Conservation (phyloP, 2,888 invertebrate genomes). For the Nephrotoma flavescens region DNA sequence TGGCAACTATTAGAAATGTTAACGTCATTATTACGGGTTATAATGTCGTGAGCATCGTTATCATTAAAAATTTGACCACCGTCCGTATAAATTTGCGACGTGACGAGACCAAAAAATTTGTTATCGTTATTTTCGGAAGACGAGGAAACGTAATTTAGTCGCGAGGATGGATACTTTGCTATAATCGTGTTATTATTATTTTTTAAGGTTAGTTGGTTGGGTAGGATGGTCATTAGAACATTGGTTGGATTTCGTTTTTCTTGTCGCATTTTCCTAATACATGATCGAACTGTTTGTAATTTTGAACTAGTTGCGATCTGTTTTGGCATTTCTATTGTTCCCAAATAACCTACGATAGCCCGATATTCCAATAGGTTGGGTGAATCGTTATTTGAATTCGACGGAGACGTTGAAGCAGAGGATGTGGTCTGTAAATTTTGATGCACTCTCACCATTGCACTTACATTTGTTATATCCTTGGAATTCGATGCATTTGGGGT, state of each 20-base stretch:
- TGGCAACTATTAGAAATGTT: slow-evolving; percentile 80
- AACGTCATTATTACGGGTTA: slow-evolving; percentile 30
- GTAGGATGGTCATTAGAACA: slow-evolving; percentile 71
- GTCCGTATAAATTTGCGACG: slow-evolving; percentile 50
- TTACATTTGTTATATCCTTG: slow-evolving; percentile 31
- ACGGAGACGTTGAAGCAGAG: not conserved
- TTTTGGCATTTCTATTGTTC: slow-evolving; percentile 90
- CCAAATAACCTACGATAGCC: slow-evolving; percentile 85
- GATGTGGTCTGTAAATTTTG: slow-evolving; percentile 15
- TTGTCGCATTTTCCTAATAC: slow-evolving; percentile 74
- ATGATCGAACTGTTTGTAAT: slow-evolving; percentile 64
- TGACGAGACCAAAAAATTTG: slow-evolving; percentile 84
- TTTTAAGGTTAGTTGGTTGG: slow-evolving; percentile 62
- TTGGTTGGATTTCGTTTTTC: slow-evolving; percentile 77
- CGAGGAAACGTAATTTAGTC: slow-evolving; percentile 78
- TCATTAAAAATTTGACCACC: slow-evolving; percentile 8
- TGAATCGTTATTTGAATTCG: not conserved
- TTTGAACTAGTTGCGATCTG: slow-evolving; percentile 61
- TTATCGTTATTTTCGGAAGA: slow-evolving; percentile 84
- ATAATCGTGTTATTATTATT: slow-evolving; percentile 64
- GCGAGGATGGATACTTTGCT: slow-evolving; percentile 74
- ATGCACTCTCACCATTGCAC: slow-evolving; percentile 27
- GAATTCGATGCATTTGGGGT: slow-evolving; percentile 20
- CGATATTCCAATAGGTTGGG: slow-evolving; percentile 51
- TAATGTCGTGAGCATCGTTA: slow-evolving; percentile 6